Base-by-base conservation (phyloP, 1,140 invertebrate species). In the Cherax quadricarinatus region DNA sequence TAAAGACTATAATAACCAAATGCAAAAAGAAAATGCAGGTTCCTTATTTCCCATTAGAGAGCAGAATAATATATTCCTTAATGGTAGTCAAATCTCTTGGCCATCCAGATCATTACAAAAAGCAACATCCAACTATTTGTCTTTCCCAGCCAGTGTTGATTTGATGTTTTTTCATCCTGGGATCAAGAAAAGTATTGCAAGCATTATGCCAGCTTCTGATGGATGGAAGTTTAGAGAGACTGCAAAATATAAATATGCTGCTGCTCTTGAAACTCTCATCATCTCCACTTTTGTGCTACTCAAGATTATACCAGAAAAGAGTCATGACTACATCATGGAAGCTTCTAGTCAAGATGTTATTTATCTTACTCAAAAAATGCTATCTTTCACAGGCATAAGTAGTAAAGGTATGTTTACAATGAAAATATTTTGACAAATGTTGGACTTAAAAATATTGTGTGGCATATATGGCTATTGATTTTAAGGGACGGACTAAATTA, bases 271-370 rank as follows among this genome's bases (percentile, higher is more conserved):
- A 73, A 81, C 12, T n/a, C 51, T 86, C n/a, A 79, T 91, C 10
- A 49, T 91, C 30, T 86, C 90, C 49, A 81, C 85, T n/a, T 91
- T 91, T 91, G 90, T 91, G n/a, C 12, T 91, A 1, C 18, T 91
- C 10, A 82, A 62, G 24, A 57, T 86, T 73, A 12, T 57, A 4
- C 49, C 62, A 16, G 53, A 78, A 24, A 18, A 6, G 66, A 66
- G 14, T 12, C 1, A 66, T 66, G 62, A 66, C 21, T 1, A 6
- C 5, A 18, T 66, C 62, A 66, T 66, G 62, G 18, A 66, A 18
- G 62, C 62, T 66, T 21, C 62, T n/a, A 75, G 30, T 75, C 6
- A 75, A 57, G 82, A 84, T n/a, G 86, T 88, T 21, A 66, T 81
- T 3, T 21, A 66, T 57, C 41, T 62, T 30, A 24, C 53, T 24